Conservation (phyloP, 2,888 invertebrate genomes). For the Hypolimnas misippus region DNA sequence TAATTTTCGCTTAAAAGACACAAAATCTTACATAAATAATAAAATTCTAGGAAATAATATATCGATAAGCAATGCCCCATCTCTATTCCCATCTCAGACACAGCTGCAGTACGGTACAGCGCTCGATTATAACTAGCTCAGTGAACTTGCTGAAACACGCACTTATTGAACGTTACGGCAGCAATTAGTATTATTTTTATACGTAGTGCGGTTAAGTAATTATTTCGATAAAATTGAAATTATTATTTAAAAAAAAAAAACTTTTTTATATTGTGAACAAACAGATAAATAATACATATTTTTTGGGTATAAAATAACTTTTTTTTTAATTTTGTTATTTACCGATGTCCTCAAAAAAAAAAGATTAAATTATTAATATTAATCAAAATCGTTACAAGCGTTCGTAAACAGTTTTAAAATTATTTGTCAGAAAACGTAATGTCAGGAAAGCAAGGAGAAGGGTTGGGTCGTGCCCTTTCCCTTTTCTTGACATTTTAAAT, state of each 20-base stretch:
- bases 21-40: too few species aligned
- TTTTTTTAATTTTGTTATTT: neutral
- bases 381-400: constrained; percentile 13
- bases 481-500: constrained; percentile 83
- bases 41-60: constrained; percentile 1
- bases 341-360: neutral
- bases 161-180: constrained; percentile 43
- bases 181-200: constrained; percentile 36
- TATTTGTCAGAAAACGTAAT: constrained; percentile 80
- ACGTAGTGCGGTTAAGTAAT: constrained; percentile 19
- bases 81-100: constrained; percentile 69
- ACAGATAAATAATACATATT: too few species aligned
- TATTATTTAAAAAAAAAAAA: neutral
- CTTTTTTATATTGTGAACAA: too few species aligned
- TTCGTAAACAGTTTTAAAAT: constrained; percentile 59
- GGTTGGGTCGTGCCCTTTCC: constrained; percentile 74
- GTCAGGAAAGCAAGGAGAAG: constrained; percentile 64
- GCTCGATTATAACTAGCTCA: constrained; percentile 75
- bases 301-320: neutral
- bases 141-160: constrained; percentile 48
- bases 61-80: constrained; percentile 45
- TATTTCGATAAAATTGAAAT: neutral
- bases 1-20: too few species aligned
- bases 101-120: constrained; percentile 68
- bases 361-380: constrained; percentile 3